Conservation (phyloP, 1,140 invertebrate genomes). For the Heliothis subflexa region DNA sequence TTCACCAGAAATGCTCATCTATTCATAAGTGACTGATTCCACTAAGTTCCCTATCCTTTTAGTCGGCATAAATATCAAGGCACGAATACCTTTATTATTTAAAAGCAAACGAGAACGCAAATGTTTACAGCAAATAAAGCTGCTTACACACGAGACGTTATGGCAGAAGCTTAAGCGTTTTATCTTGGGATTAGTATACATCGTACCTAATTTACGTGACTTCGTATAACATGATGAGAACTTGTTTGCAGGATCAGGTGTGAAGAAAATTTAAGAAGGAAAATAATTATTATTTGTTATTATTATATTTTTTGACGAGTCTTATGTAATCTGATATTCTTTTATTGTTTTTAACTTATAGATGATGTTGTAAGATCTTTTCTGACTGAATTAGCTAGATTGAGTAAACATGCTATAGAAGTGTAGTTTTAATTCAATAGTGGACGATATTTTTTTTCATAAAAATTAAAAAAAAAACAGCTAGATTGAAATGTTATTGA, state of each 20-base stretch:
- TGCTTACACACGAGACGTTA: conserved; percentile 75
- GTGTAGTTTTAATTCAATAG: no score
- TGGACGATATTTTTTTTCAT: no score
- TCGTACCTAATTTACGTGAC: conserved; percentile 81
- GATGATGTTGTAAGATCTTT: no score
- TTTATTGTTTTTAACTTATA: background rate
- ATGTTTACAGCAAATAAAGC: conserved; percentile 78
- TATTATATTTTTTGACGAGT: background rate
- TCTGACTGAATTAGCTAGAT: no score
- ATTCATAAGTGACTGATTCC: no score
- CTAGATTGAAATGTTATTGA: no score
- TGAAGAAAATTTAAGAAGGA: conserved; percentile 54
- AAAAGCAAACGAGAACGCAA: conserved; percentile 61
- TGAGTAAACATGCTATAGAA: no score
- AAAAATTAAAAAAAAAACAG: no score
- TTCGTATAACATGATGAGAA: conserved; percentile 75
- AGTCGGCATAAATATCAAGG: conserved; percentile 36
- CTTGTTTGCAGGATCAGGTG: conserved; percentile 76
- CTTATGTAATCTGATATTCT: background rate
- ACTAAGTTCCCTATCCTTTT: conserved; percentile 5
- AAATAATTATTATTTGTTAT: conserved; percentile 45
- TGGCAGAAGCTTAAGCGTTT: conserved; percentile 77
- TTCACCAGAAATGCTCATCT: no score
- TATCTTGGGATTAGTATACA: conserved; percentile 81
- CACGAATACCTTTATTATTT: conserved; percentile 61